Evolutionary conservation across 1,140 invertebrate species (phyloP).

Genomic region (Caenorhabditis brenneri): DNA sequence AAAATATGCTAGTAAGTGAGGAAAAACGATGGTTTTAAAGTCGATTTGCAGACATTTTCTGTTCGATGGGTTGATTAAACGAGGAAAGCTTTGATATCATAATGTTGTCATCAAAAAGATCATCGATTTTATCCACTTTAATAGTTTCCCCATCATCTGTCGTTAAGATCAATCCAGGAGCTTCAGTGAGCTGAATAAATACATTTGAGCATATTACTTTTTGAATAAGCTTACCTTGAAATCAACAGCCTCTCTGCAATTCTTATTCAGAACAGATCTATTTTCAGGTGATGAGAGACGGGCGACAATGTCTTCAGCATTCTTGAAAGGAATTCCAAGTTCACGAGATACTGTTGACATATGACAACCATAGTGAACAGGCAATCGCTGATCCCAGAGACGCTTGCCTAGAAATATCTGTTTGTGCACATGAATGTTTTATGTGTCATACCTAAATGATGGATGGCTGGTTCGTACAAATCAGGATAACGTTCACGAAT

Average conservation of each 20-base stretch:
- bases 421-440: not conserved
- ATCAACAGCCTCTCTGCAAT: not conserved
- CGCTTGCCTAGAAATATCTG: not conserved
- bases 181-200: not conserved
- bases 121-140: conserved; percentile 4
- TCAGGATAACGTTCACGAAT: conserved; percentile 15
- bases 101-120: conserved; percentile 16
- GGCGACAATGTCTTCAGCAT: conserved; percentile 14
- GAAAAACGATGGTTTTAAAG: not conserved
- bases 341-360: conserved; percentile 30
- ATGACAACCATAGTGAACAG: conserved; percentile 23
- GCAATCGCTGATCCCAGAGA: not conserved
- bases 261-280: not conserved
- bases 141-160: conserved; percentile 10
- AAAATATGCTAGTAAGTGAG: not conserved
- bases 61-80: not conserved
- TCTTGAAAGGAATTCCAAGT: conserved; percentile 30
- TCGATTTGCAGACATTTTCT: conserved; percentile 23
- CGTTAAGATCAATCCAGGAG: not conserved
- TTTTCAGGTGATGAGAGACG: conserved; percentile 15
- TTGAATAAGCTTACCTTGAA: not conserved
- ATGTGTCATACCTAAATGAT: not conserved
- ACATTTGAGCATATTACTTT: not conserved
- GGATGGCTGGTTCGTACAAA: not conserved
- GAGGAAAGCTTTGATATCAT: conserved; percentile 22